Evolutionary conservation across 2,888 invertebrate genomes (phyloP).

Genomic region (Pimpla rufipes): DNA sequence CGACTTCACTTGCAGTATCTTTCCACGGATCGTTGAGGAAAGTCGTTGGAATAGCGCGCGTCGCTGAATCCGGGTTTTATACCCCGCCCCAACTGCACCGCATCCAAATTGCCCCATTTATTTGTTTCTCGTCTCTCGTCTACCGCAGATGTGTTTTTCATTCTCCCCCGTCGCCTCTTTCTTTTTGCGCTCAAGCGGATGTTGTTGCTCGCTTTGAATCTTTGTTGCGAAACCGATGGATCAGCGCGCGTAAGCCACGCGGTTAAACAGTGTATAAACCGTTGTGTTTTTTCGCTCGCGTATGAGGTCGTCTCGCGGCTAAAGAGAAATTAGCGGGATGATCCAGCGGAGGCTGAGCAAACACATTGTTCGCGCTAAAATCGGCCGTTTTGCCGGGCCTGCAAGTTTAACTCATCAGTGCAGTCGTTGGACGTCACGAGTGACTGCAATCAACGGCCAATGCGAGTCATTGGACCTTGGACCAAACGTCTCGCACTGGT

Average conservation of each 20-base stretch:
- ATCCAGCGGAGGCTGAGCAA: slow-evolving; percentile 63
- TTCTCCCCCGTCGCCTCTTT: slow-evolving; percentile 7
- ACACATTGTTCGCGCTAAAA: slow-evolving; percentile 69
- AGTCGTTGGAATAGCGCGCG: slow-evolving; percentile 13
- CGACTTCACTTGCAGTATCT: not conserved
- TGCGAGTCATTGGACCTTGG: not conserved
- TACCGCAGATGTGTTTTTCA: not conserved
- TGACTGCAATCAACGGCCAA: not conserved
- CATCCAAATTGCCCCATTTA: slow-evolving; percentile 55
- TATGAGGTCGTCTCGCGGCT: not conserved
- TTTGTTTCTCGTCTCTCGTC: slow-evolving; percentile 43
- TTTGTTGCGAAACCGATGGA: slow-evolving; percentile 54
- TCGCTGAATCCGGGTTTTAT: slow-evolving; percentile 57
- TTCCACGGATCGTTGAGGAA: not conserved
- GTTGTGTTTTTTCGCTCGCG: slow-evolving; percentile 16
- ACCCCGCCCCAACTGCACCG: slow-evolving; percentile 22
- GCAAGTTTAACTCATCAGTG: slow-evolving; percentile 7
- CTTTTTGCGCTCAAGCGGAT: slow-evolving; percentile 46
- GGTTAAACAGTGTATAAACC: slow-evolving; percentile 41
- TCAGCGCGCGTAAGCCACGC: slow-evolving; percentile 17
- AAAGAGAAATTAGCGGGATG: slow-evolving; percentile 36
- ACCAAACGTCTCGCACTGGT: too few relatives aligned
- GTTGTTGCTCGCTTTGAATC: slow-evolving; percentile 59
- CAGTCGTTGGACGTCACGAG: not conserved
- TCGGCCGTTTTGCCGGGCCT: slow-evolving; percentile 23